These are phyloP conservation scores for Drosophila quadrilineata DNA, from an alignment of 1,140 invertebrate species.

Conservation along the genomic window DNA sequence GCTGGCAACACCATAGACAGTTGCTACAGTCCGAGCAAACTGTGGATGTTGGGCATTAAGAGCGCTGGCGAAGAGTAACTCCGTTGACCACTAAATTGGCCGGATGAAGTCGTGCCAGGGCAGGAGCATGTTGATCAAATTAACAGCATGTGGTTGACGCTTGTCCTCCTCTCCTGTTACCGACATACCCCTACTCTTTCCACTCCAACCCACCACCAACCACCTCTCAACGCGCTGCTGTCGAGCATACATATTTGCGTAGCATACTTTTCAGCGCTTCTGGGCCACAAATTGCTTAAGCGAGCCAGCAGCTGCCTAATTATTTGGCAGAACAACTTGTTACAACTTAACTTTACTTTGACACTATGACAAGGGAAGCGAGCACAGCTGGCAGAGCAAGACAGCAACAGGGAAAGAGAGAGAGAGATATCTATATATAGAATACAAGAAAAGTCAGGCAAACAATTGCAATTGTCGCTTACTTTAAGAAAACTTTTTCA, in stretches of 20 bases:
- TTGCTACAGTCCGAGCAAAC: no score
- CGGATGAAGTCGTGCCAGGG: constrained; percentile 49
- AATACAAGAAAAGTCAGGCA: constrained; percentile 9
- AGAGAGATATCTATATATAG: background rate
- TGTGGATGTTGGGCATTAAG: constrained; percentile 38
- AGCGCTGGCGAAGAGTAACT: constrained; percentile 9
- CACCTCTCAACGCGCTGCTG: no score
- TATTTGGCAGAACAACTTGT: constrained; percentile 59
- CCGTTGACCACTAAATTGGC: constrained; percentile 72
- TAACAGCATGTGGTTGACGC: constrained; percentile 61
- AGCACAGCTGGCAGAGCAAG: background rate
- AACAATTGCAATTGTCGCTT: constrained; percentile 59
- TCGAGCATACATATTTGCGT: constrained; percentile 17
- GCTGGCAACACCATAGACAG: constrained; percentile 49
- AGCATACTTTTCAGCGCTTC: constrained; percentile 55
- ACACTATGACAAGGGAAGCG: constrained; percentile 8
- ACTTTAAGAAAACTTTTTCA: constrained; percentile 42
- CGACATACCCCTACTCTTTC: no score
- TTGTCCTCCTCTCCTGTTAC: no score
- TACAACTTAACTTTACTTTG: constrained; percentile 43
- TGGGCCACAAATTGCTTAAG: constrained; percentile 56
- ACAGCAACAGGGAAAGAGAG: background rate
- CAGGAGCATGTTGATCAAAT: constrained; percentile 66
- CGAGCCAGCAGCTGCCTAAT: constrained; percentile 52
- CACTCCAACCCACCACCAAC: background rate